phyloP scores from a whole-genome alignment of 2,113 vertebrate species.

The Pyrgilauda ruficollis region DNA sequence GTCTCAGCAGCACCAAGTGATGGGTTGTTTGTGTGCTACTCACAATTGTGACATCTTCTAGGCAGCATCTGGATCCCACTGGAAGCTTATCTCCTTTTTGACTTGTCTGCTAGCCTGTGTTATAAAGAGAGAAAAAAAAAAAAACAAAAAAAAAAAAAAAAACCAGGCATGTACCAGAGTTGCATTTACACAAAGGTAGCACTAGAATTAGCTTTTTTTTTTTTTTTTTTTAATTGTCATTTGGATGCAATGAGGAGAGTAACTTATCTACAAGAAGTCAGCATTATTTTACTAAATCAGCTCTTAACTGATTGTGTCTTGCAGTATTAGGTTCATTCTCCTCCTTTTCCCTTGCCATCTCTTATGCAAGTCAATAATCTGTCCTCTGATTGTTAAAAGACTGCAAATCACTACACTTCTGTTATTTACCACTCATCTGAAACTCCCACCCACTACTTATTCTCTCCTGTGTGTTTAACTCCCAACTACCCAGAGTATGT shows the following conservation, averaged over 20 bases:
- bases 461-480: background rate
- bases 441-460: background rate
- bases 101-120: background rate
- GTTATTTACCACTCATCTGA: constrained; percentile 34
- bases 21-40: background rate
- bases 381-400: background rate
- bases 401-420: background rate
- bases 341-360: background rate
- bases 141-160: too few relatives aligned
- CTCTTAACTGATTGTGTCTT: background rate
- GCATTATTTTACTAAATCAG: background rate
- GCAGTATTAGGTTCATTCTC: background rate
- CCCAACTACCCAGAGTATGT: background rate
- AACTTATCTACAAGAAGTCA: background rate
- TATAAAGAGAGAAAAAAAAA: background rate
- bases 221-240: background rate
- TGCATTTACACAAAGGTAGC: background rate
- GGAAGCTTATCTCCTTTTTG: background rate
- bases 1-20: background rate
- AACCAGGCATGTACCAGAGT: background rate
- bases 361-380: constrained; percentile 3
- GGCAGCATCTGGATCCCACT: background rate
- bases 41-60: background rate
- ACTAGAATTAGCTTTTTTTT: background rate
- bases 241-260: background rate